Evolutionary conservation across 1,140 invertebrate species (phyloP).

Genomic region (Centruroides sculpturatus): DNA sequence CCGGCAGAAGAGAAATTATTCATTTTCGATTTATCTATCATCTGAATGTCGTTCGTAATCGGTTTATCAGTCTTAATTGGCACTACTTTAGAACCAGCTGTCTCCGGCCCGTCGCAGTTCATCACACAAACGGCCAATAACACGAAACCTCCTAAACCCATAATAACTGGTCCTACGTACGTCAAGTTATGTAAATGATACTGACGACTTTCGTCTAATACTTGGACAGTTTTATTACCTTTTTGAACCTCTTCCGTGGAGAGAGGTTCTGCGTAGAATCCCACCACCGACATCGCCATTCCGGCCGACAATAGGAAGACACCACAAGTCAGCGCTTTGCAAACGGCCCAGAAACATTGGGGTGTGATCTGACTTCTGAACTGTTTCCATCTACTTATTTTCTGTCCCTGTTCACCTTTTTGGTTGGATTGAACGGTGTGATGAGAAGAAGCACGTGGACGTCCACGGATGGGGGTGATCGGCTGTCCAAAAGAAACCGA

Average conservation of each 20-base stretch:
- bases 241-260: constrained; percentile 59
- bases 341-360: constrained; percentile 70
- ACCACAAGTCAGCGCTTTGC: constrained; percentile 67
- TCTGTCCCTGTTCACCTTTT: constrained; percentile 10
- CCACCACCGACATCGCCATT: constrained; percentile 77
- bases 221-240: constrained; percentile 59
- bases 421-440: neutral
- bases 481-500: constrained; percentile 10
- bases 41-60: constrained; percentile 2
- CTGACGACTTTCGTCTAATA: constrained; percentile 4
- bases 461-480: constrained; percentile 12
- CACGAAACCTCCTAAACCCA: constrained; percentile 84
- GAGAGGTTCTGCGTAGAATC: constrained; percentile 51
- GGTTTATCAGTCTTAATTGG: constrained; percentile 6
- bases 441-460: constrained; percentile 18
- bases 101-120: constrained; percentile 57
- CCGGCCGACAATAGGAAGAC: constrained; percentile 68
- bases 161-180: constrained; percentile 79
- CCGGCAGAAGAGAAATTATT: neutral
- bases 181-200: constrained; percentile 71
- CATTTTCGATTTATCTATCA: constrained; percentile 1
- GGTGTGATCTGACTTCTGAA: constrained; percentile 15
- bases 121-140: constrained; percentile 87
- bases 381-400: constrained; percentile 8
- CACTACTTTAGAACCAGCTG: constrained; percentile 10